A percentile compares a stretch with the other conserved stretches of the same genome.
Evolutionary conservation across 2,888 invertebrate genomes (phyloP).

Genomic region (Lamproptera curius): DNA sequence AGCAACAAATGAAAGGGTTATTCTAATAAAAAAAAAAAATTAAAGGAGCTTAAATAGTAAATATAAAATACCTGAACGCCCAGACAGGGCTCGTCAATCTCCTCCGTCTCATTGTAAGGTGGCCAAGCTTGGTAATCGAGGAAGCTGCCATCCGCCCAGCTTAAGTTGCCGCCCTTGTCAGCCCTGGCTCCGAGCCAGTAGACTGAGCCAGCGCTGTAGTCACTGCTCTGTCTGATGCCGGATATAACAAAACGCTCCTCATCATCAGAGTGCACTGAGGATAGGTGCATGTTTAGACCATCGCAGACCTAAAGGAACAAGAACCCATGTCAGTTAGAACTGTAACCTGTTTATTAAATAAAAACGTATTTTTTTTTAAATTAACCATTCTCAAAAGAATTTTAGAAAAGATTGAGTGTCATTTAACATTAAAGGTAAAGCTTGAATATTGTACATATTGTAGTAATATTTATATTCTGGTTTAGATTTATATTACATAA

Average conservation of each 20-base stretch:
- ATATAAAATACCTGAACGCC: constrained; percentile 53
- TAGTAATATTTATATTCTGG: too few relatives aligned
- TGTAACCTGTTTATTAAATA: too few relatives aligned
- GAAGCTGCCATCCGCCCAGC: constrained; percentile 83
- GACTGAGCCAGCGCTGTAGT: constrained; percentile 84
- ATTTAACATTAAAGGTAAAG: too few relatives aligned
- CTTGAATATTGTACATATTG: too few relatives aligned
- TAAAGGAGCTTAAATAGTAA: background rate
- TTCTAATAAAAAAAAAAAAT: background rate
- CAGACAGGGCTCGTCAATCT: constrained; percentile 52
- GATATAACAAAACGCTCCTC: constrained; percentile 84
- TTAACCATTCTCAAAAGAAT: too few relatives aligned
- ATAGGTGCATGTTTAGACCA: constrained; percentile 83
- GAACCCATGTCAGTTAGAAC: too few relatives aligned
- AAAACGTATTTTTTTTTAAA: too few relatives aligned
- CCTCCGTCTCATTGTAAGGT: constrained; percentile 73
- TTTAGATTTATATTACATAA: too few relatives aligned
- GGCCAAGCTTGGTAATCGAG: constrained; percentile 82
- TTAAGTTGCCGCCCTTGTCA: constrained; percentile 35
- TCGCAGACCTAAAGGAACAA: constrained; percentile 79
- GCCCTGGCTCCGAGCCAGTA: constrained; percentile 85
- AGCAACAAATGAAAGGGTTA: too few relatives aligned
- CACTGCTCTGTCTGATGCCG: constrained; percentile 82
- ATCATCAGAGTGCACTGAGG: constrained; percentile 82
- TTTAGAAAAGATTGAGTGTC: too few relatives aligned